Conservation (phyloP, 2,797 vertebrate species). For the Sebastes umbrosus region DNA sequence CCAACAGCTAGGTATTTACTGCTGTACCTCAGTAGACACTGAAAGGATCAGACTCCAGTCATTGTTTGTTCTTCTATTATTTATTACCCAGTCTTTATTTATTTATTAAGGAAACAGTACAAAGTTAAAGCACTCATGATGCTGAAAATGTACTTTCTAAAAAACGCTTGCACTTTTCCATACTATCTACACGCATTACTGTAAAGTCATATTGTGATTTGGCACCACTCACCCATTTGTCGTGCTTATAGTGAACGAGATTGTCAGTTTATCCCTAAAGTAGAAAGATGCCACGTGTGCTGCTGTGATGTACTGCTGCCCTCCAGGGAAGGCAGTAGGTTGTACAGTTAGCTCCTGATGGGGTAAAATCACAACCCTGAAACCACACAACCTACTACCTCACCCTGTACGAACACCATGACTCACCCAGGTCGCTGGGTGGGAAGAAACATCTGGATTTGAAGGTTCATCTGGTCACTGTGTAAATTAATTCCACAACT, state of each 20-base stretch:
- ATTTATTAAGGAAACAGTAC: slow-evolving; percentile 23
- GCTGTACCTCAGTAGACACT: neutral
- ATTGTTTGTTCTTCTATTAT: neutral
- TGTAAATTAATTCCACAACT: neutral
- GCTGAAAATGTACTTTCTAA: neutral
- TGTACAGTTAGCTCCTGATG: slow-evolving; percentile 88
- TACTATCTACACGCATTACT: neutral
- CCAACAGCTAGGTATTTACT: neutral
- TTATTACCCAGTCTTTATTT: slow-evolving; percentile 52
- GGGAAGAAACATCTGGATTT: neutral
- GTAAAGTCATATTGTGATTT: neutral
- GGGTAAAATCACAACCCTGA: slow-evolving; percentile 99
- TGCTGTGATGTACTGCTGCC: slow-evolving; percentile 76
- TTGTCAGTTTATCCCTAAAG: neutral
- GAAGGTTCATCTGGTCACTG: neutral
- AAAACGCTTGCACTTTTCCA: neutral
- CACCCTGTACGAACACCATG: slow-evolving; percentile 87
- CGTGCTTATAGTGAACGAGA: neutral
- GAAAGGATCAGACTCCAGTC: slow-evolving; percentile 40
- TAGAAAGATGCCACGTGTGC: neutral
- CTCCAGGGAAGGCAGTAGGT: slow-evolving; percentile 91
- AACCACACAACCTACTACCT: slow-evolving; percentile 99
- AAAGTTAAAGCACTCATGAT: neutral
- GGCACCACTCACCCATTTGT: slow-evolving; percentile 45
- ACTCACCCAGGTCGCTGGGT: slow-evolving; percentile 30